Percentiles rank a stretch among this genome's conserved stretches.
These are phyloP conservation scores for Brachyptera risi DNA, from an alignment of 2,888 invertebrate species.

Conservation along the genomic window DNA sequence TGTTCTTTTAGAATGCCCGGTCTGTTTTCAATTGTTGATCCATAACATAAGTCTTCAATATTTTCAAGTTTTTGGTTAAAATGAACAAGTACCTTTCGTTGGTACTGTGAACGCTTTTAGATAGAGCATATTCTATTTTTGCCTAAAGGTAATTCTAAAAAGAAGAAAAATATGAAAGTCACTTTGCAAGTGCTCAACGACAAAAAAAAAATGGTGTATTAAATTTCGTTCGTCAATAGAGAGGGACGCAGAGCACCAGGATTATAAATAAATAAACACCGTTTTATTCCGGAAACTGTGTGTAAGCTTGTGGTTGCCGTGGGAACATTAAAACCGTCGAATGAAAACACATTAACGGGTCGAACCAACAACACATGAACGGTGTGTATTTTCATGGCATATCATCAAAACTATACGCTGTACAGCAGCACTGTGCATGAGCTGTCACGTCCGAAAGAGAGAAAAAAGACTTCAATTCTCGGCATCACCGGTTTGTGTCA, in stretches of 20 bases:
- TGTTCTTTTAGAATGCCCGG: too few relatives aligned
- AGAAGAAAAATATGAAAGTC: background rate
- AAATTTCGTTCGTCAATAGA: background rate
- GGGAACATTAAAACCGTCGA: constrained; percentile 29
- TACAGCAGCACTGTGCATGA: too few relatives aligned
- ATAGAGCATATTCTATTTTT: too few relatives aligned
- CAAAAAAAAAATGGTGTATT: constrained; percentile 8
- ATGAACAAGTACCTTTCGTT: too few relatives aligned
- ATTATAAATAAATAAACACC: constrained; percentile 25
- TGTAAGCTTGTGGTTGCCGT: constrained; percentile 29
- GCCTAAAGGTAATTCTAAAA: background rate
- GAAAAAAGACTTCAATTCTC: too few relatives aligned
- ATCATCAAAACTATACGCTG: too few relatives aligned
- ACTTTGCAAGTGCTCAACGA: too few relatives aligned
- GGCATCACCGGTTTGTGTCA: constrained; percentile 28
- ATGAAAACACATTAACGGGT: constrained; percentile 29
- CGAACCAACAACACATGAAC: background rate
- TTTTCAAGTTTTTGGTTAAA: too few relatives aligned
- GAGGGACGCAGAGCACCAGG: background rate
- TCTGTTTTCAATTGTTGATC: too few relatives aligned
- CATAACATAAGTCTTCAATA: too few relatives aligned
- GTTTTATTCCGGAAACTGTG: constrained; percentile 30
- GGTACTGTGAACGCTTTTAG: background rate
- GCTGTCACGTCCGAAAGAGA: background rate
- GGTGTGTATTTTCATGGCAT: background rate